These are phyloP conservation scores for Rhyacophila brunnea DNA, from an alignment of 1,140 invertebrate genomes.

Conservation along the genomic window DNA sequence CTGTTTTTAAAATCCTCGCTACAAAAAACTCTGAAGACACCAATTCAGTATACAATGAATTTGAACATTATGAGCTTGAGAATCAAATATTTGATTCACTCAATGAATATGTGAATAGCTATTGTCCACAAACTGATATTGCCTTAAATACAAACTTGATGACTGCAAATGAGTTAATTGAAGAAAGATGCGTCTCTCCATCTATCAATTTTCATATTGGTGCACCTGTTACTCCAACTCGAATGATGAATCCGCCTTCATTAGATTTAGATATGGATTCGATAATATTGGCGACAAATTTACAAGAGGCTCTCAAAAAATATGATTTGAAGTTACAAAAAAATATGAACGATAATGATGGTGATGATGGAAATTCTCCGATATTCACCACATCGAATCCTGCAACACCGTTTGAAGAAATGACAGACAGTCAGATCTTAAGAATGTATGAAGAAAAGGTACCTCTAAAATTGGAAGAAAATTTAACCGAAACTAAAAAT, in stretches of 20 bases:
- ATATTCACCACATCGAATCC: constrained; percentile 9
- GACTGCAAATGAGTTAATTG: neutral
- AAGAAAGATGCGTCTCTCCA: constrained; percentile 32
- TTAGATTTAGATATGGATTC: constrained; percentile 39
- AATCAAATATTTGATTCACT: constrained; percentile 23
- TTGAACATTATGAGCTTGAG: constrained; percentile 18
- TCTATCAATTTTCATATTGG: constrained; percentile 49
- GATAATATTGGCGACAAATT: constrained; percentile 37
- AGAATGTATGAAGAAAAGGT: constrained; percentile 30
- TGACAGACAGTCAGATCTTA: constrained; percentile 32
- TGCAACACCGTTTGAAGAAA: constrained; percentile 30
- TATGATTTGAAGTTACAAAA: constrained; percentile 32
- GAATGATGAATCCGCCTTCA: constrained; percentile 39
- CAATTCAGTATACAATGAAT: constrained; percentile 40
- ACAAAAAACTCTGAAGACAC: constrained; percentile 36
- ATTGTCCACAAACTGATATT: constrained; percentile 9
- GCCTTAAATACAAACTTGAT: constrained; percentile 2
- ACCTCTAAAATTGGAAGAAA: neutral
- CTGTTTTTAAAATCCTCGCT: constrained; percentile 45
- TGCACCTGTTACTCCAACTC: constrained; percentile 50
- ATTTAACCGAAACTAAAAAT: constrained; percentile 13
- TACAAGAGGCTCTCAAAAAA: constrained; percentile 32
- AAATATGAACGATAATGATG: constrained; percentile 11
- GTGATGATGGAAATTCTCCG: constrained; percentile 15
- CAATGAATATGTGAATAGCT: constrained; percentile 36